Conservation (phyloP, 1,140 invertebrate genomes). For the Tetragonula clypearis region DNA sequence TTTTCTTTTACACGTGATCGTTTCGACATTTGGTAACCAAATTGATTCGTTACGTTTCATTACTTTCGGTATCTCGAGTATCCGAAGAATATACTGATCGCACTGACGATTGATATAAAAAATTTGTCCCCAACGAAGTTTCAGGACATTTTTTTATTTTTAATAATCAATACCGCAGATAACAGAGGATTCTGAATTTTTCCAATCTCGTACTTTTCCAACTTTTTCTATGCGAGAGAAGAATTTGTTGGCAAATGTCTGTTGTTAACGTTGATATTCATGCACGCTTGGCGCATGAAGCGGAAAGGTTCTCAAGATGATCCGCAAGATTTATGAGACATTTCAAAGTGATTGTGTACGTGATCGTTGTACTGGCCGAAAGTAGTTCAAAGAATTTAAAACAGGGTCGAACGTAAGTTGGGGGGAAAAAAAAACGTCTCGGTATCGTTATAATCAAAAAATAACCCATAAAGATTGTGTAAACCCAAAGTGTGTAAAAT, state of each 20-base stretch:
- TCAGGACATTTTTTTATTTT: too few species aligned
- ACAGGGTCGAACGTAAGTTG: background rate
- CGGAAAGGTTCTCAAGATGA: background rate
- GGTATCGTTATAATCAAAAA: background rate
- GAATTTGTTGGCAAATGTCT: background rate
- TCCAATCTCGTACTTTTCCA: too few species aligned
- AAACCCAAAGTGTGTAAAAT: background rate
- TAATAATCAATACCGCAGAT: too few species aligned
- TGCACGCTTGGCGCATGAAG: background rate
- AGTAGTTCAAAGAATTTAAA: background rate
- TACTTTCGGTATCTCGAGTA: background rate
- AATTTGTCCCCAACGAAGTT: background rate
- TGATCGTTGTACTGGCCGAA: background rate
- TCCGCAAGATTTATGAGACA: background rate
- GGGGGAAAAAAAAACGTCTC: background rate
- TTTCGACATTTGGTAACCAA: background rate
- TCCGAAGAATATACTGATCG: background rate
- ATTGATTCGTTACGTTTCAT: background rate
- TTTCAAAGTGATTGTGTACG: background rate
- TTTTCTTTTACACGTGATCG: background rate
- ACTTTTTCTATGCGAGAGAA: background rate
- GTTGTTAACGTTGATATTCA: background rate
- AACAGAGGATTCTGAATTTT: too few species aligned
- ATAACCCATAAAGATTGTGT: background rate
- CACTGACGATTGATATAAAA: background rate